Conservation (phyloP, 2,888 invertebrate genomes). For the Diogma glabrata region DNA sequence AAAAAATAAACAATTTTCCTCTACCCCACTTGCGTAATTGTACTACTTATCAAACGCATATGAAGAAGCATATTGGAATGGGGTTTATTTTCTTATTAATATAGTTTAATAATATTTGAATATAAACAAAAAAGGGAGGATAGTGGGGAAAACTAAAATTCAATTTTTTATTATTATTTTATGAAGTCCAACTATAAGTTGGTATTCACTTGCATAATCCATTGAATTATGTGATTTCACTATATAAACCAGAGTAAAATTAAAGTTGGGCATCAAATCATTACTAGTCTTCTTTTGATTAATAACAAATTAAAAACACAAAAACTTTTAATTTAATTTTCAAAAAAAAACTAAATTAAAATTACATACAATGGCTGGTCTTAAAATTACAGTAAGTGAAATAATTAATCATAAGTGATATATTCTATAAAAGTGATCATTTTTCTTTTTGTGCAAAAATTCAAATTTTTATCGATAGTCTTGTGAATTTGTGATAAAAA, state of each 20-base stretch:
- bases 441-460: background rate
- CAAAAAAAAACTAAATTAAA: background rate
- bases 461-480: background rate
- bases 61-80: too few relatives aligned
- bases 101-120: too few relatives aligned
- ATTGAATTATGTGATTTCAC: conserved; percentile 2
- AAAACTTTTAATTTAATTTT: background rate
- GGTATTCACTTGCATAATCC: conserved; percentile 4
- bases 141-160: too few relatives aligned
- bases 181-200: too few relatives aligned
- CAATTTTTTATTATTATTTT: too few relatives aligned
- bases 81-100: too few relatives aligned
- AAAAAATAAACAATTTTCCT: too few relatives aligned
- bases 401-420: too few relatives aligned
- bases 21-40: too few relatives aligned
- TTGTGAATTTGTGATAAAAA: background rate
- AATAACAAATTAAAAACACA: too few relatives aligned
- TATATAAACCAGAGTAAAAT: conserved; percentile 11
- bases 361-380: conserved; percentile 5
- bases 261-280: conserved; percentile 2
- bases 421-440: background rate
- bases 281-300: conserved; percentile 1
- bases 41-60: too few relatives aligned
- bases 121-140: too few relatives aligned
- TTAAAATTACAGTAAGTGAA: conserved; percentile 10